Percentiles rank a stretch among this genome's conserved stretches.
These are phyloP conservation scores for Ormyrus nitidulus DNA, from an alignment of 2,888 invertebrate species.

Conservation along the genomic window DNA sequence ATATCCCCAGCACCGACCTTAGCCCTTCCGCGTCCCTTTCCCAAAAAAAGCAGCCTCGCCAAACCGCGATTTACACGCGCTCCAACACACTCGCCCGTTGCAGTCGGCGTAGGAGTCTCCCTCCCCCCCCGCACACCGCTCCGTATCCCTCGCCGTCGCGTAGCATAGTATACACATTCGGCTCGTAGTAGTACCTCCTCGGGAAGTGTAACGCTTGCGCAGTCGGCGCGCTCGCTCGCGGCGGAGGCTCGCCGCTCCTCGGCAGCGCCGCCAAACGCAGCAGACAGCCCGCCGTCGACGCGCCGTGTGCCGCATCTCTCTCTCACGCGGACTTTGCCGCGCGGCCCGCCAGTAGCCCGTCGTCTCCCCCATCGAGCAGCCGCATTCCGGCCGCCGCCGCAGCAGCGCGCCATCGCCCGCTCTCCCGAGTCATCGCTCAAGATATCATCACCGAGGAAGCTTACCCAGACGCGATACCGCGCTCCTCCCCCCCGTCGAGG, in stretches of 20 bases:
- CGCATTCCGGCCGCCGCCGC: conserved; percentile 23
- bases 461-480: too few relatives aligned
- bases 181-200: background rate
- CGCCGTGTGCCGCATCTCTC: conserved; percentile 20
- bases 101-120: background rate
- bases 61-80: background rate
- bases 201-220: conserved; percentile 68
- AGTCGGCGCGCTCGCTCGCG: conserved; percentile 48
- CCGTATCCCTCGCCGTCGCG: background rate
- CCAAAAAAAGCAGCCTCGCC: background rate
- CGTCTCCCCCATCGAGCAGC: conserved; percentile 54
- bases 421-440: too few relatives aligned
- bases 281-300: conserved; percentile 17
- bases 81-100: background rate
- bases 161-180: too few relatives aligned
- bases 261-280: background rate
- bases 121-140: background rate
- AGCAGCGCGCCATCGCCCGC: background rate
- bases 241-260: conserved; percentile 16
- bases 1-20: too few relatives aligned
- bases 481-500: too few relatives aligned
- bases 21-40: too few relatives aligned
- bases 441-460: too few relatives aligned
- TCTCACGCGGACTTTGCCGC: conserved; percentile 29
- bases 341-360: conserved; percentile 52